These are phyloP conservation scores for Xenentodon cancila DNA, from an alignment of 2,797 vertebrate genomes.

Conservation along the genomic window DNA sequence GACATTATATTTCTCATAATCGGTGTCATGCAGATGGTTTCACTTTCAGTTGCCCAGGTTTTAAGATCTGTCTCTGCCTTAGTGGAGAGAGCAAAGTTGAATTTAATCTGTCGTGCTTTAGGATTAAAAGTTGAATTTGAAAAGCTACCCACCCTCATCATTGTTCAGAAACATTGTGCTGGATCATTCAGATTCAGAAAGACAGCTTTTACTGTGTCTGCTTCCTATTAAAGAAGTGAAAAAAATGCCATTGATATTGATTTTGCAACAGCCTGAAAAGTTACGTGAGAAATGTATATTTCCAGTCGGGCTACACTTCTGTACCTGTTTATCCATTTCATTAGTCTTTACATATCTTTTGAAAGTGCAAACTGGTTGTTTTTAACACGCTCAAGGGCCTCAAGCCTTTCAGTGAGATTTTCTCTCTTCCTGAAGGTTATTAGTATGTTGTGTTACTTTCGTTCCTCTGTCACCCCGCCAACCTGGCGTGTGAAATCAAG, in stretches of 20 bases:
- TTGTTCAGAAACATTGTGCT: conserved; percentile 7
- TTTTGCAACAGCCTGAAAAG: no score
- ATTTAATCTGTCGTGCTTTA: conserved; percentile 10
- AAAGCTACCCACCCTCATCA: not conserved
- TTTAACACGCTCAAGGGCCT: conserved; percentile 55
- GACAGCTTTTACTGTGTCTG: no score
- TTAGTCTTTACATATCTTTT: conserved; percentile 29
- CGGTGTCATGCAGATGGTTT: conserved; percentile 12
- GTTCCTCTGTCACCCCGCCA: conserved; percentile 77
- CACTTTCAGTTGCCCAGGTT: conserved; percentile 17
- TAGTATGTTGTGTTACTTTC: conserved; percentile 78
- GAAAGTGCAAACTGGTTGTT: conserved; percentile 48
- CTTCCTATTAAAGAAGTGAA: no score
- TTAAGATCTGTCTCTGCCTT: not conserved
- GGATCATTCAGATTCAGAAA: no score
- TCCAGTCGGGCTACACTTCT: conserved; percentile 6
- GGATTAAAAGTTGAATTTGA: conserved; percentile 5
- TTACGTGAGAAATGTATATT: conserved; percentile 19
- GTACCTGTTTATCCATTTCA: conserved; percentile 3
- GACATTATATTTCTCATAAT: not conserved
- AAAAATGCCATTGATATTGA: no score
- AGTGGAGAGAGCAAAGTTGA: not conserved
- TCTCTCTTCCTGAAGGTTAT: conserved; percentile 76
- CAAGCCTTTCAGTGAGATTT: conserved; percentile 55
- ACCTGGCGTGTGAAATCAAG: conserved; percentile 80